Evolutionary conservation across 2,888 invertebrate species (phyloP).

Genomic region (Amorpha juglandis): DNA sequence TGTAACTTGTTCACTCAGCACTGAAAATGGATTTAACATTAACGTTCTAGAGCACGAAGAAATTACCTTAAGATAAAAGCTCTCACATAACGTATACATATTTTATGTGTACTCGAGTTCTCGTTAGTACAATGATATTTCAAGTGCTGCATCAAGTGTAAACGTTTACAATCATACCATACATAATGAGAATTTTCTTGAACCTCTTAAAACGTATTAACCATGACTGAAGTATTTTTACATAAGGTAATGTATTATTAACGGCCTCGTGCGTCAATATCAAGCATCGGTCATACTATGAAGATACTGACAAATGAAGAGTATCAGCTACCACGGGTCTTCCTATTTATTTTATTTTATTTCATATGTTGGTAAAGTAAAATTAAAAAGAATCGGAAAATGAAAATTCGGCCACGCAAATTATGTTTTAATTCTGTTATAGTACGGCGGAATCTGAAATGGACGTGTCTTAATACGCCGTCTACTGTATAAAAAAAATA

Average conservation of each 20-base stretch:
- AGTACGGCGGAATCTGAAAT: no score
- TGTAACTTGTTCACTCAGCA: background rate
- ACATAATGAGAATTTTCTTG: background rate
- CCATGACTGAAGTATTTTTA: background rate
- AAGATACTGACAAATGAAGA: no score
- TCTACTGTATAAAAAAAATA: no score
- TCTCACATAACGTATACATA: slow-evolving; percentile 13
- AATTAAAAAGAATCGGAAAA: no score
- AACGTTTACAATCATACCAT: background rate
- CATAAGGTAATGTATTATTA: background rate
- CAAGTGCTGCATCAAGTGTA: slow-evolving; percentile 6
- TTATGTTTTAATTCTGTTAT: no score
- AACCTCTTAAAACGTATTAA: slow-evolving; percentile 1
- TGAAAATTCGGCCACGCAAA: no score
- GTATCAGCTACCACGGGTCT: no score
- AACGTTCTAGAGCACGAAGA: background rate
- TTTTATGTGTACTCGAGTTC: slow-evolving; percentile 4
- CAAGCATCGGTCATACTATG: no score
- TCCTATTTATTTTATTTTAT: no score
- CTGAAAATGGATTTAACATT: background rate
- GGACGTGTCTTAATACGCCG: no score
- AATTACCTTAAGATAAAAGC: slow-evolving; percentile 14
- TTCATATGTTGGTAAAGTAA: no score
- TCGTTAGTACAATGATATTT: slow-evolving; percentile 6
- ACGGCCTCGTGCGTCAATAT: background rate